Evolutionary conservation across 2,113 vertebrate genomes (phyloP).

Genomic region (Mustela nigripes): DNA sequence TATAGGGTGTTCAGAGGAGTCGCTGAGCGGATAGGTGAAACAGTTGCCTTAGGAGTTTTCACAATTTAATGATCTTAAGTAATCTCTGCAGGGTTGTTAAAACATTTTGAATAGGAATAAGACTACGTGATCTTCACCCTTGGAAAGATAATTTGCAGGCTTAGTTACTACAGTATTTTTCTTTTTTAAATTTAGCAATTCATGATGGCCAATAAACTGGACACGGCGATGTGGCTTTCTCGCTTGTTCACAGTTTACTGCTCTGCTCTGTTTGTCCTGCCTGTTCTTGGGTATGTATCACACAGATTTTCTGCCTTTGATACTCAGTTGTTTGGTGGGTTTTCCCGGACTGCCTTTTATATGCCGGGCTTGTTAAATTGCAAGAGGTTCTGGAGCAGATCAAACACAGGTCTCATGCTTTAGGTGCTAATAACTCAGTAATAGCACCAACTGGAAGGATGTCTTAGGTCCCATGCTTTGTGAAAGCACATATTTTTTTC

Average conservation of each 20-base stretch:
- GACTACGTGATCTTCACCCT: not conserved
- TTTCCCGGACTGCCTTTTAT: conserved; percentile 34
- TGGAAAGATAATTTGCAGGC: conserved; percentile 21
- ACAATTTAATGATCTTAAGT: not conserved
- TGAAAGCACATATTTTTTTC: conserved; percentile 18
- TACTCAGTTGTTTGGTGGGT: not conserved
- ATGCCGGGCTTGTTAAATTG: not conserved
- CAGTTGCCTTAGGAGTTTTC: not conserved
- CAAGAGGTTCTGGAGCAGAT: not conserved
- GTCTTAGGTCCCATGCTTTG: not conserved
- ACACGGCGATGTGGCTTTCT: conserved; percentile 99
- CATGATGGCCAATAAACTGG: conserved; percentile 96
- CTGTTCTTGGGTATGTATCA: conserved; percentile 95
- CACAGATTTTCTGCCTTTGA: not conserved
- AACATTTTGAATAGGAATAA: conserved; percentile 13
- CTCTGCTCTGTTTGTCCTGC: conserved; percentile 97
- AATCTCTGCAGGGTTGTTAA: not conserved
- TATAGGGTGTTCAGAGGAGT: not conserved
- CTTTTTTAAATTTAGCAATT: conserved; percentile 93
- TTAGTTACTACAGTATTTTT: conserved; percentile 29
- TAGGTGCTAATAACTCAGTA: not conserved
- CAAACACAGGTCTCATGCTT: not conserved
- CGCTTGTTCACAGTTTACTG: conserved; percentile 98
- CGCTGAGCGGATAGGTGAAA: not conserved
- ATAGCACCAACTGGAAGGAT: not conserved